Evolutionary conservation across 2,888 invertebrate species (phyloP), one percentile per base, ranked within the genome.

Genomic region (Drosophila cognata): DNA sequence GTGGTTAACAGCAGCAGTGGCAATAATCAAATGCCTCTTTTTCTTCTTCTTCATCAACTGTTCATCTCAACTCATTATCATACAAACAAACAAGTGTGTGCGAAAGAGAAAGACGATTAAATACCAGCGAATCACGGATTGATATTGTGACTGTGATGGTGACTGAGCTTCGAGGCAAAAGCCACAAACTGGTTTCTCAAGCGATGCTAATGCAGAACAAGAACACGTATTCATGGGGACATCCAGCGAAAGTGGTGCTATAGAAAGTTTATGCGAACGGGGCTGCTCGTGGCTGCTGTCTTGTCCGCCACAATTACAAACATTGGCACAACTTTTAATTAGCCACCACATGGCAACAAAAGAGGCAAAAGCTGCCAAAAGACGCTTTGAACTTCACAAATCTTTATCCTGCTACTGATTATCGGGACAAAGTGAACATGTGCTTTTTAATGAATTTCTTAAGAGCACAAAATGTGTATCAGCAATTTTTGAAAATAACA

Each of bases 181-280:
- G 73, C 52, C 61, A 57, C 60, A 79, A 83, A 85, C 84, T 57
- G 81, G 84, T 85, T 85, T 74, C 69, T 63, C 79, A 59, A 71
- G 64, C 77, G 63, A 61, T 80, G 81, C 74, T 66, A 74, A 81
- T 75, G 86, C 86, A 90, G 85, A 85, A 85, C 81, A 88, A 85
- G 90, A 85, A 85, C 75, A 76, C 56, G 53, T 61, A 80, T 76
- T 80, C 77, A 65, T 56, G 71, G 73, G 53, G 71, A 67, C 58
- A 76, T 77, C 67, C 89, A 85, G 90, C 89, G 85, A 85, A 85
- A 85, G 85, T 85, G 90, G 75, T 90, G 89, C 90, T 83, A 85
- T 90, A 90, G 85, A 85, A 85, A 85, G 85, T 85, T 90, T 72
- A 70, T 67, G 70, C 66, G 52, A 76, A 64, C 66, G 51, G 53